Evolutionary conservation across 2,888 invertebrate genomes (phyloP), one percentile per base, ranked within the genome.

Genomic region (Rhaphigaster nebulosa): DNA sequence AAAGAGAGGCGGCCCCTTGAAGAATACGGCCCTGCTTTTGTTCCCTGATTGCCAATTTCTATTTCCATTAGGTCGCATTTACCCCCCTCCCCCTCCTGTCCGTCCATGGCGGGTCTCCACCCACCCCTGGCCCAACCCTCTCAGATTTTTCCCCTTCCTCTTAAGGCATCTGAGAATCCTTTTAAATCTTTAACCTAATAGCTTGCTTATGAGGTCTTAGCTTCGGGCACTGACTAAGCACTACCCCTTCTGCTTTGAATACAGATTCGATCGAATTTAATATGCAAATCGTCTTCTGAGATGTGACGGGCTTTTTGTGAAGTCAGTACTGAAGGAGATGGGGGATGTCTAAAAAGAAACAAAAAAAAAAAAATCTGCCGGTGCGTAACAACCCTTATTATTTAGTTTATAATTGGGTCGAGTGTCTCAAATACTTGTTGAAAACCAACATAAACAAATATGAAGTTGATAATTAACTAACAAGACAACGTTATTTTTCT

Each of bases 21-120:
- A 91, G 91, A 90, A 91, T 91, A 87, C 87, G 45, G 56, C 91
- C 89, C 87, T 80, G 87, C 91, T 91, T 91, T 91, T 91, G 91
- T 91, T 91, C 90, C 87, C 90, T 91, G 91, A 91, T 91, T 91
- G 91, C 91, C 91, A 90, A 91, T 91, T 91, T 90, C 91, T 91
- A 91, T 91, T 91, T 91, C 91, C 91, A 91, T 91, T 91, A 91
- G 90, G 84, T 84, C 88, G 91, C 90, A 91, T 91, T 91, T 90
- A 87, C 89, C 90, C 52, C 56, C 54, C 70, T n/a, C n/a, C 90
- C 88, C 88, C 76, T 4, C 52, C 90, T 45, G 26, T 45, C 89
- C 87, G 29, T 87, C 88, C 90, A 45, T 87, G 45, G 34, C 52
- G 41, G 90, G 2, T 10, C 60, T 76, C 87, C 90, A 60, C 52